A percentile compares a stretch with the other conserved stretches of the same genome.
These are phyloP conservation scores for Rhinoraja longicauda DNA, from an alignment of 2,797 vertebrate species.

Conservation along the genomic window DNA sequence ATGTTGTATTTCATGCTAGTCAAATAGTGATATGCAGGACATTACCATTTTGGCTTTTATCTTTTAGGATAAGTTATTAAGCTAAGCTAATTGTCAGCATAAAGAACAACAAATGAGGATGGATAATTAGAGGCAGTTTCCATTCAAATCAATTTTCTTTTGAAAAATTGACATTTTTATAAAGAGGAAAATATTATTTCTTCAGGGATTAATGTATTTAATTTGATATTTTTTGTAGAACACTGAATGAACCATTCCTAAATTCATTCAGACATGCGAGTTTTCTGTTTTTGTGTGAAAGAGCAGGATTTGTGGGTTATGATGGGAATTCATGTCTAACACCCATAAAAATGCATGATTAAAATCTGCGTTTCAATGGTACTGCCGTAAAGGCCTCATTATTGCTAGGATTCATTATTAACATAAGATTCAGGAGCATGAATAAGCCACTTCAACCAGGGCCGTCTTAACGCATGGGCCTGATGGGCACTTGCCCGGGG, in stretches of 20 bases:
- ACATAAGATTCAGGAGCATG: no score
- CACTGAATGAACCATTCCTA: neutral
- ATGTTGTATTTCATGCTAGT: slow-evolving; percentile 4
- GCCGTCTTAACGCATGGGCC: no score
- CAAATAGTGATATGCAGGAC: neutral
- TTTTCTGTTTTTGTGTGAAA: neutral
- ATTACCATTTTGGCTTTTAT: neutral
- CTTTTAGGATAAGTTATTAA: neutral
- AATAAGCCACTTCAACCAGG: no score
- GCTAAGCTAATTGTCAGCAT: neutral
- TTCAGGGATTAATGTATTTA: neutral
- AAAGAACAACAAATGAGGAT: neutral
- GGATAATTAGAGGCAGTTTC: neutral
- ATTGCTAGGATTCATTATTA: neutral
- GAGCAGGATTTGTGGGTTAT: neutral
- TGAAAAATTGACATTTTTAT: neutral
- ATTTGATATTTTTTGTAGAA: neutral
- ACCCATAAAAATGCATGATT: neutral
- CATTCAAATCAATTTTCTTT: neutral
- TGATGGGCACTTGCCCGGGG: no score
- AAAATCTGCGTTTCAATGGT: neutral
- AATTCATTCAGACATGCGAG: neutral
- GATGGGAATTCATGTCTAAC: neutral
- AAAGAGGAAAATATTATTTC: neutral
- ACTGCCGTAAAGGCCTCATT: neutral